phyloP scores from a whole-genome alignment of 2,113 vertebrate genomes.

The Mungos mungo region DNA sequence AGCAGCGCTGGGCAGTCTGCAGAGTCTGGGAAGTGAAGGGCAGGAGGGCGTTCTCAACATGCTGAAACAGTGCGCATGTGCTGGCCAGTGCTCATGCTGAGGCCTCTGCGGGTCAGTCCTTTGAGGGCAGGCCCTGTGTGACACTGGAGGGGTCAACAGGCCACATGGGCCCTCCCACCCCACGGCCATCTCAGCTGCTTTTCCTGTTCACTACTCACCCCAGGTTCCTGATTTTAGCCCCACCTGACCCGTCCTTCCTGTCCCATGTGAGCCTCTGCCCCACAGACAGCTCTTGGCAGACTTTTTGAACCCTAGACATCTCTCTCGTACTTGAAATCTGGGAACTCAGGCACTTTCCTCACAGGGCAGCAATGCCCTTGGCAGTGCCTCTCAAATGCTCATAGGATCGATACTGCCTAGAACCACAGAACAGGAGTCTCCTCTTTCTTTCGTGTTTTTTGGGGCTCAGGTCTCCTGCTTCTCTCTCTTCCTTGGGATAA shows the following conservation, averaged over 20 bases:
- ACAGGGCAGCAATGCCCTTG: not conserved
- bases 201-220: not conserved
- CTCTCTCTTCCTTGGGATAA: not conserved
- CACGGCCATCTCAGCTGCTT: not conserved
- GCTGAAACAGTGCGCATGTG: fast-evolving
- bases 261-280: not conserved
- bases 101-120: not conserved
- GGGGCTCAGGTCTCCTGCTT: not conserved
- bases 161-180: not conserved
- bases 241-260: not conserved
- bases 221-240: not conserved
- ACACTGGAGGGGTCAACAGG: not conserved
- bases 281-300: not conserved
- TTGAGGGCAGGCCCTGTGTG: not conserved
- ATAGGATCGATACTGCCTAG: too few species aligned
- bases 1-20: not conserved
- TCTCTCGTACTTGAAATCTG: not conserved
- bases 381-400: not conserved
- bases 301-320: not conserved
- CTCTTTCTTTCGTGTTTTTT: not conserved
- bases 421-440: not conserved
- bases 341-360: not conserved
- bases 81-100: fast-evolving
- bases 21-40: not conserved
- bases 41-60: not conserved